These are phyloP conservation scores for Callipepla californica DNA, from an alignment of 2,113 vertebrate species.

Conservation along the genomic window DNA sequence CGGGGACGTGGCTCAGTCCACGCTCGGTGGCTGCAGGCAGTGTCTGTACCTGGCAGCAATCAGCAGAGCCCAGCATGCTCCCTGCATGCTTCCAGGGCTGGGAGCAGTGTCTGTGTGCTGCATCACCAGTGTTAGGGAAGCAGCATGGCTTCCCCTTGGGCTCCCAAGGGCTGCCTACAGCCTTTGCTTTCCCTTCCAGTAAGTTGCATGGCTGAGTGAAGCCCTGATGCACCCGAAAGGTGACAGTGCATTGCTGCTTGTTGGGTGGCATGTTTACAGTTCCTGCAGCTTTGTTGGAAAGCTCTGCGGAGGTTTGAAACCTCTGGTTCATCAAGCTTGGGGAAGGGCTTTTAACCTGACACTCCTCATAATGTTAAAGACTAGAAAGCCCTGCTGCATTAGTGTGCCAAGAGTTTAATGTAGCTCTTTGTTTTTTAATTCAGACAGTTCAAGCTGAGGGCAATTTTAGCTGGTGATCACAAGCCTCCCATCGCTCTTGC, in stretches of 20 bases:
- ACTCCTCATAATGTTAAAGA: background rate
- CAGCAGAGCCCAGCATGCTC: accelerated
- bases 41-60: accelerated
- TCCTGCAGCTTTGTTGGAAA: background rate
- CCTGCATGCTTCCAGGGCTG: accelerated
- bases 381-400: background rate
- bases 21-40: accelerated
- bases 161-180: background rate
- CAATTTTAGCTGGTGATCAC: background rate
- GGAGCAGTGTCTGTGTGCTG: accelerated
- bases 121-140: background rate
- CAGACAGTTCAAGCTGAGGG: background rate
- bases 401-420: background rate
- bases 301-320: background rate
- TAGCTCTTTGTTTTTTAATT: background rate
- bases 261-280: background rate
- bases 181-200: background rate
- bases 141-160: accelerated
- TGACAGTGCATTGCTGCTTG: background rate
- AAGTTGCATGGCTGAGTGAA: background rate
- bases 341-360: background rate
- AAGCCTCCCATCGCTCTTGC: background rate
- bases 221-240: background rate
- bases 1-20: background rate
- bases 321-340: background rate